Evolutionary conservation across 1,140 invertebrate species (phyloP), one percentile per base, ranked within the genome.

Genomic region (Psix sp.): DNA sequence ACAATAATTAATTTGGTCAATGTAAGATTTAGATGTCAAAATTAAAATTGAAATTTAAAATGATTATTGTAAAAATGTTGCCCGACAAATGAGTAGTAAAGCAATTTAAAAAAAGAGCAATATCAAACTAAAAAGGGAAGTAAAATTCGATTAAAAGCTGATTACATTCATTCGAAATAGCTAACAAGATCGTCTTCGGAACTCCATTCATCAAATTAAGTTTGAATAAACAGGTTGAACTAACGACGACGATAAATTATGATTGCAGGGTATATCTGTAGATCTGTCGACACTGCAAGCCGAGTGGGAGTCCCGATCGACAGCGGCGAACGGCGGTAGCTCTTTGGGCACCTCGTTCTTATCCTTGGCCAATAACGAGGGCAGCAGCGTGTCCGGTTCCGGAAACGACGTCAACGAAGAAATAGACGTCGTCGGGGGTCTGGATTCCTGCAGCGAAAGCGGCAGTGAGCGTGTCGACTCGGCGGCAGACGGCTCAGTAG

Each of bases 221-320:
- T n/a, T n/a, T n/a, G n/a, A n/a, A n/a, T n/a, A n/a, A n/a, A n/a
- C n/a, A n/a, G n/a, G n/a, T n/a, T n/a, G n/a, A n/a, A n/a, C 21
- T 24, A 24, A 24, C 7, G 21, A 4, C 21, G 21, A 4, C 3
- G 7, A 24, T 24, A 4, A 24, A 38, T 35, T 67, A 65, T 36
- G 17, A 56, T 79, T 77, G 5, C 77, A 87, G 86, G 95, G 95
- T 48, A 95, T 96, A 71, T 91, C 93, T 15, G 94, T 96, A 6
- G 94, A 96, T 80, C 82, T 97, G 49, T 93, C 95, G 71, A 94
- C 95, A 0, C 86, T 97, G 15, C 83, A 88, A 6, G 84, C 88
- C n/a, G 94, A 95, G 79, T 91, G 93, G 82, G 94, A 96, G 84
- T 93, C 93, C 52, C 87, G 93, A 33, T 91, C 90, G 42, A 80